phyloP scores from a whole-genome alignment of 2,113 vertebrate genomes.

The Malaclemys terrapin region DNA sequence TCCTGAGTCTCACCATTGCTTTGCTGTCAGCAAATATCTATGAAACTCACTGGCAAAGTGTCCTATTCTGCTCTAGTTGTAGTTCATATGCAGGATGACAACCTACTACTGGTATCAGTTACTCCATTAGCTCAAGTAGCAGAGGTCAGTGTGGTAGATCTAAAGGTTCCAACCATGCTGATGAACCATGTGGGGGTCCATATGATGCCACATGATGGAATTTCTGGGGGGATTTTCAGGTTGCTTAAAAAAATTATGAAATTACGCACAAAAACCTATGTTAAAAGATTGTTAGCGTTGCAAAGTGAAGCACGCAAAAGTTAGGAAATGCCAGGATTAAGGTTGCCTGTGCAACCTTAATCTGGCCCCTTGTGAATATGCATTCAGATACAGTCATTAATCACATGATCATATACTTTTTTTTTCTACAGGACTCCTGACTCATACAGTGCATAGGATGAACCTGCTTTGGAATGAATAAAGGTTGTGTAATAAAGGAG shows the following conservation, averaged over 20 bases:
- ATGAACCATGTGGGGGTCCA: background rate
- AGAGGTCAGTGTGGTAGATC: background rate
- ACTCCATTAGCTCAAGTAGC: background rate
- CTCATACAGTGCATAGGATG: background rate
- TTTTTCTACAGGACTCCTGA: fast-evolving
- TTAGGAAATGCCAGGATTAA: background rate
- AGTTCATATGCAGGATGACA: background rate
- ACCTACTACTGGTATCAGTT: background rate
- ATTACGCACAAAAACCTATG: background rate
- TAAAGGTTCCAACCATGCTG: background rate
- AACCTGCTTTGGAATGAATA: fast-evolving
- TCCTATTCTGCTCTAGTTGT: too few relatives aligned
- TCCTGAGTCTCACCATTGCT: background rate
- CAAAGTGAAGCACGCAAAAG: background rate
- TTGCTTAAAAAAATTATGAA: background rate
- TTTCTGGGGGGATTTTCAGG: background rate
- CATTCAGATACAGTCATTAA: background rate
- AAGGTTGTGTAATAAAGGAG: background rate
- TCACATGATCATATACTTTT: background rate
- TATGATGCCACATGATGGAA: background rate
- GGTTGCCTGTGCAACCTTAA: background rate
- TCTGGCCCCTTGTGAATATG: background rate
- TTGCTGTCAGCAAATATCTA: too few relatives aligned
- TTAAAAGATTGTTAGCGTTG: background rate
- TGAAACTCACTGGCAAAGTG: too few relatives aligned